Conservation (phyloP, 2,797 vertebrate species). For the Centroberyx gerrardi region DNA sequence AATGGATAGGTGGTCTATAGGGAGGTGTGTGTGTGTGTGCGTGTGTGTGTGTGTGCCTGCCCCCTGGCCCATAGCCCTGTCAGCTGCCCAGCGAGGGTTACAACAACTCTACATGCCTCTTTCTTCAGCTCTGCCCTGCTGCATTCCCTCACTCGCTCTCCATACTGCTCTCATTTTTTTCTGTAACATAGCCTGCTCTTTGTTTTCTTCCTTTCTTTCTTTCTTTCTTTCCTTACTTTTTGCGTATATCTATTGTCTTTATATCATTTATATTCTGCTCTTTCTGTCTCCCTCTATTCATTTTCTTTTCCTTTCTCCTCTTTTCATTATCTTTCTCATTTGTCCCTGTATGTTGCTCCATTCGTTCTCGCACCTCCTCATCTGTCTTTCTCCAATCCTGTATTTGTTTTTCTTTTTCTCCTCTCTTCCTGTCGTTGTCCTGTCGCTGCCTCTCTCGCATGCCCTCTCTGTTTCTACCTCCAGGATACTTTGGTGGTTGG, state of each 20-base stretch:
- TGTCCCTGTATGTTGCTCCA: background rate
- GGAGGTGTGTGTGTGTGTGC: constrained; percentile 10
- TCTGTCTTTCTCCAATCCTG: constrained; percentile 8
- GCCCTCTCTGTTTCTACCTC: constrained; percentile 42
- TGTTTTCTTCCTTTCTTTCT: background rate
- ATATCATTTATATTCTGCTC: background rate
- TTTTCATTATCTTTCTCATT: background rate
- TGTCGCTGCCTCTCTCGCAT: background rate
- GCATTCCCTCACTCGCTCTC: background rate
- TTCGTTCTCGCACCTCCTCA: background rate
- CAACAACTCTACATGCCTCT: constrained; percentile 12
- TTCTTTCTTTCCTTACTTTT: background rate
- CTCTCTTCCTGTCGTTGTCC: constrained; percentile 22
- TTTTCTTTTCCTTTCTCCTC: background rate
- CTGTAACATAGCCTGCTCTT: background rate
- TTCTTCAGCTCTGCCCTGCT: background rate
- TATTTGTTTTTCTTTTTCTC: background rate
- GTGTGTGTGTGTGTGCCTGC: background rate
- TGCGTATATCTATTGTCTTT: background rate
- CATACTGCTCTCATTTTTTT: background rate
- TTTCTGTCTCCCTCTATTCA: background rate
- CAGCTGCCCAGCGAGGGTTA: constrained; percentile 21
- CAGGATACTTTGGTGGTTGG: constrained; percentile 59
- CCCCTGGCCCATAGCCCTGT: background rate
- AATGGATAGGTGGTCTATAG: constrained; percentile 35